These are phyloP conservation scores for Rhinichthys klamathensis DNA, from an alignment of 2,113 vertebrate genomes.

Conservation along the genomic window DNA sequence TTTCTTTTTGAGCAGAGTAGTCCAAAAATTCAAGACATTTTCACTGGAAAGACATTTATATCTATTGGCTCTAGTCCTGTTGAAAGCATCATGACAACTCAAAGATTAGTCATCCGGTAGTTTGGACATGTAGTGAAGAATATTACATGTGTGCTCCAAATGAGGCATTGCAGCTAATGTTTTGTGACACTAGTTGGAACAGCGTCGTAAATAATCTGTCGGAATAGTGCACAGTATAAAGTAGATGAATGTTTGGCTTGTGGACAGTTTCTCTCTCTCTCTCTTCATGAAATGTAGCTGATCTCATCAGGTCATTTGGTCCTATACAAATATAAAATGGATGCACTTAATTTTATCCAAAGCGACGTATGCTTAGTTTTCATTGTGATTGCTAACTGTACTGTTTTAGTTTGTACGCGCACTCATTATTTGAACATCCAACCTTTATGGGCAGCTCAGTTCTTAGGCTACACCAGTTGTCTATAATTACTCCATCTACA, in stretches of 20 bases:
- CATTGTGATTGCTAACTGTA: too few relatives aligned
- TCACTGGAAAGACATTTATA: neutral
- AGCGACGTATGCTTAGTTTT: neutral
- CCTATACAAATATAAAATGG: neutral
- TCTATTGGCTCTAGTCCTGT: neutral
- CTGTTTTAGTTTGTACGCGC: neutral
- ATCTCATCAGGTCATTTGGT: neutral
- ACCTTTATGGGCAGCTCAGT: neutral
- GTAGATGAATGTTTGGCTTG: neutral
- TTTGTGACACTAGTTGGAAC: slow-evolving; percentile 10
- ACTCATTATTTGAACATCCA: neutral
- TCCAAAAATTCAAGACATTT: neutral
- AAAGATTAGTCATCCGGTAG: neutral
- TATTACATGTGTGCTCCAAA: neutral
- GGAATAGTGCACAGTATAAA: neutral
- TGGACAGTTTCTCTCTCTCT: neutral
- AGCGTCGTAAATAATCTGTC: neutral
- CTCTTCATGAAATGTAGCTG: neutral
- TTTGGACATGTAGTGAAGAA: slow-evolving; percentile 3
- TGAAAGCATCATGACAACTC: slow-evolving; percentile 4
- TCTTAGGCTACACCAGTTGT: neutral
- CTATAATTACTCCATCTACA: neutral
- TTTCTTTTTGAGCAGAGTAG: neutral
- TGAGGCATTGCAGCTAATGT: slow-evolving; percentile 7
- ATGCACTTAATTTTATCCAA: neutral